Conservation (phyloP, 2,888 invertebrate genomes). For the Pemphredon lugubris region DNA sequence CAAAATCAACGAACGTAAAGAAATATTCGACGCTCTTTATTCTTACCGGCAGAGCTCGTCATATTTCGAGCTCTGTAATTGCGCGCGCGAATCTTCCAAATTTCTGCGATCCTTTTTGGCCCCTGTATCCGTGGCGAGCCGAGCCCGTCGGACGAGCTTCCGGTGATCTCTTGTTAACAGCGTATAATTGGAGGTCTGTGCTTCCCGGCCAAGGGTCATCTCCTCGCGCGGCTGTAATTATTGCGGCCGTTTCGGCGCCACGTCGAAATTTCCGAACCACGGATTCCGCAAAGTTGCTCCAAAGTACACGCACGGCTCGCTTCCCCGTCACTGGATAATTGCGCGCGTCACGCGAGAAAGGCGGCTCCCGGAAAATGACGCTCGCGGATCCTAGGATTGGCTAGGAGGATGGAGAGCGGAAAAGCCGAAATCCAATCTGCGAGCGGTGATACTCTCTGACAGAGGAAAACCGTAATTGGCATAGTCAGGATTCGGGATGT, state of each 20-base stretch:
- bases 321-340: constrained; percentile 42
- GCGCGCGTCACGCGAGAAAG: constrained; percentile 38
- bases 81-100: too few species aligned
- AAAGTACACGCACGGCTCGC: not conserved
- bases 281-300: constrained; percentile 28
- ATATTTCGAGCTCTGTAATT: too few species aligned
- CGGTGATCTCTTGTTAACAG: constrained; percentile 9
- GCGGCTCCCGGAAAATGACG: constrained; percentile 33
- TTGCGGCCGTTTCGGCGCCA: constrained; percentile 39
- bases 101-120: too few species aligned
- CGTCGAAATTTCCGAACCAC: constrained; percentile 38
- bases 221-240: constrained; percentile 33
- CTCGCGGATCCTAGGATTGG: too few species aligned
- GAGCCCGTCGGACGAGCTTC: too few species aligned
- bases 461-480: constrained; percentile 35
- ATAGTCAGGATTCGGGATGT: not conserved
- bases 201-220: constrained; percentile 22
- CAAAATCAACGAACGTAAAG: too few species aligned
- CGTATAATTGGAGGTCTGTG: constrained; percentile 38
- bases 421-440: constrained; percentile 20
- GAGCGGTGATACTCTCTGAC: constrained; percentile 17
- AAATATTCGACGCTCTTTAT: too few species aligned
- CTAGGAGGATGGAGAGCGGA: constrained; percentile 11
- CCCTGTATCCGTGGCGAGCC: too few species aligned
- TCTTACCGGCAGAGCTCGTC: too few species aligned